A percentile compares a stretch with the other conserved stretches of the same genome.
Evolutionary conservation across 2,113 vertebrate genomes (phyloP).

Genomic region (Tychaedon coryphoeus): DNA sequence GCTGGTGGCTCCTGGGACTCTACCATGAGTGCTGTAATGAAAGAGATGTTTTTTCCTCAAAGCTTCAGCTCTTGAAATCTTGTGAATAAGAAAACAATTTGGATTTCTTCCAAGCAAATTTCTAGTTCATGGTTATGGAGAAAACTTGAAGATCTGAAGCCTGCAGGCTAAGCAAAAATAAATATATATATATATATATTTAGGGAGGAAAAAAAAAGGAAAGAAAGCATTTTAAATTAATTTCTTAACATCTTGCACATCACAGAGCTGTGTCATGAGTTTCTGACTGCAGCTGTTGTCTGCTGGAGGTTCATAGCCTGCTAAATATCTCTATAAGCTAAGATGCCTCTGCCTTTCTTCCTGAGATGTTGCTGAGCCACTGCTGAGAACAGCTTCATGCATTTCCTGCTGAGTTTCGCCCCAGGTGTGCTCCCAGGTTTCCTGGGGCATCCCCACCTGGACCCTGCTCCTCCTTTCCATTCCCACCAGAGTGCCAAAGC

Average conservation of each 20-base stretch:
- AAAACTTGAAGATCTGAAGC: background rate
- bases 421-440: background rate
- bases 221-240: background rate
- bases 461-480: background rate
- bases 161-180: conserved; percentile 4
- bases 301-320: background rate
- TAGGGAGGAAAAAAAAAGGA: rapidly evolving
- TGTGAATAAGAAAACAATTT: background rate
- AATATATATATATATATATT: background rate
- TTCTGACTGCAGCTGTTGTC: background rate
- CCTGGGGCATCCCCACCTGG: background rate
- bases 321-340: background rate
- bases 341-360: background rate
- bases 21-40: background rate
- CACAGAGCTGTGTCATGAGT: background rate
- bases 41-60: background rate
- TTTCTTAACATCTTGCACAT: background rate
- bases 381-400: background rate
- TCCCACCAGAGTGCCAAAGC: background rate
- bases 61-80: background rate
- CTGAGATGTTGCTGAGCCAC: background rate
- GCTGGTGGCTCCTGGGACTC: background rate
- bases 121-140: background rate
- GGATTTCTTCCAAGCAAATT: conserved; percentile 33
- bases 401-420: background rate